These are phyloP conservation scores for Colletes gigas DNA, from an alignment of 1,140 invertebrate species.

Conservation along the genomic window DNA sequence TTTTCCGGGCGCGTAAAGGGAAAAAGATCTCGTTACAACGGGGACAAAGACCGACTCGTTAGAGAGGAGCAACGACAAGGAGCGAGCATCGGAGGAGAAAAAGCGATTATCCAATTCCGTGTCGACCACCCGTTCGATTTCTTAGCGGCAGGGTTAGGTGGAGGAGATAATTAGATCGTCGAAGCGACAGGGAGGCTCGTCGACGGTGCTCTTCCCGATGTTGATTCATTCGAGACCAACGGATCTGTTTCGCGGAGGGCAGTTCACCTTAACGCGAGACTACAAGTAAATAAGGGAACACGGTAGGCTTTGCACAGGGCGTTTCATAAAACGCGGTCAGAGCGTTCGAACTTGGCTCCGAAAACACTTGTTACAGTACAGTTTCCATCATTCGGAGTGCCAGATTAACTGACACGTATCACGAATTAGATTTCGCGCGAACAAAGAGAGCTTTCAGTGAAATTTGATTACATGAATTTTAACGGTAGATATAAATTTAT, in stretches of 20 bases:
- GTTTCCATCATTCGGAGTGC: no score
- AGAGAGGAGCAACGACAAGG: slow-evolving; percentile 1
- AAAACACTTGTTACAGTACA: no score
- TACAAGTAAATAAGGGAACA: not conserved
- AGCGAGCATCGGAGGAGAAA: not conserved
- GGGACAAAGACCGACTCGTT: slow-evolving; percentile 9
- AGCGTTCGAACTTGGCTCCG: no score
- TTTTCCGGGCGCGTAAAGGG: not conserved
- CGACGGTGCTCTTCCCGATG: not conserved
- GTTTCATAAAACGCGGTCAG: not conserved
- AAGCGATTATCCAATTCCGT: slow-evolving; percentile 22
- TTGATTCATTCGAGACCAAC: not conserved
- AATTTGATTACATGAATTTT: no score
- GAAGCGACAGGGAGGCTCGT: not conserved
- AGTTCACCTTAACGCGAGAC: not conserved
- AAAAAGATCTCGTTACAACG: slow-evolving; percentile 11
- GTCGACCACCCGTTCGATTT: slow-evolving; percentile 13
- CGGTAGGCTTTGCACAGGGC: no score
- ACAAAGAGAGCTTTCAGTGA: no score
- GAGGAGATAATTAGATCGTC: not conserved
- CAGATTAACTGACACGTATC: no score
- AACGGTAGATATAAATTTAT: no score
- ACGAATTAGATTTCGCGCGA: no score
- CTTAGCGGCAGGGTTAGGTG: not conserved
- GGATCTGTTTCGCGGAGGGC: not conserved